Evolutionary conservation across 1,140 invertebrate species (phyloP).

Genomic region (Lordiphosa stackelbergi): DNA sequence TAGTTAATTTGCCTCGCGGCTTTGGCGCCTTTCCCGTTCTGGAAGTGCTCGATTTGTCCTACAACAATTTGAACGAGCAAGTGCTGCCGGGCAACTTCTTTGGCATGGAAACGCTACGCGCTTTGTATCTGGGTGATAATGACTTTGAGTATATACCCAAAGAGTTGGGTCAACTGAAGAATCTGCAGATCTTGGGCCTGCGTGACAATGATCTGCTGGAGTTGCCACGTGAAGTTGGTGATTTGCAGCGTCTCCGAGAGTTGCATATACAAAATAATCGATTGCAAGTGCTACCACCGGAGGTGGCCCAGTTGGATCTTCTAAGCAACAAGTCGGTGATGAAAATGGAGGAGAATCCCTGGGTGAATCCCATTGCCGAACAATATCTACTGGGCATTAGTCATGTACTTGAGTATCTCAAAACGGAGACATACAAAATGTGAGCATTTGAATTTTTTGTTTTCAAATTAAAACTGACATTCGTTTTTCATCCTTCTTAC

Average conservation of each 20-base stretch:
- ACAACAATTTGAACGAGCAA: conserved; percentile 98
- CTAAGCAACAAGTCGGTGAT: conserved; percentile 95
- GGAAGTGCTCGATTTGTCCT: conserved; percentile 97
- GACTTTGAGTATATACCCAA: conserved; percentile 95
- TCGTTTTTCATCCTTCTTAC: conserved; percentile 29
- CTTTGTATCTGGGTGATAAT: conserved; percentile 97
- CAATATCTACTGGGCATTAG: conserved; percentile 95
- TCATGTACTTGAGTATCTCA: conserved; percentile 95
- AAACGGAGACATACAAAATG: conserved; percentile 96
- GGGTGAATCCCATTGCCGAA: conserved; percentile 97
- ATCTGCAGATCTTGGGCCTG: conserved; percentile 95
- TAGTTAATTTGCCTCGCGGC: conserved; percentile 91
- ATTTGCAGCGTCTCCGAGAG: conserved; percentile 89
- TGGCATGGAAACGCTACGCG: conserved; percentile 96
- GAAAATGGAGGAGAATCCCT: conserved; percentile 97
- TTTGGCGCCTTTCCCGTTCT: conserved; percentile 97
- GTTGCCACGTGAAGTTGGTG: conserved; percentile 95
- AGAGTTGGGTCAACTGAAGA: conserved; percentile 95
- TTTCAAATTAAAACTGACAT: not conserved
- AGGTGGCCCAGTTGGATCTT: conserved; percentile 92
- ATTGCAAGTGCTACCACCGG: conserved; percentile 94
- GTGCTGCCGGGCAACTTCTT: conserved; percentile 99
- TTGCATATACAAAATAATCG: conserved; percentile 96
- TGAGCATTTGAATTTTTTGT: conserved; percentile 76
- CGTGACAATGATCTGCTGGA: conserved; percentile 97